Conservation (phyloP, 92 coral and sea anemone species). For the Phenganax marumi region DNA sequence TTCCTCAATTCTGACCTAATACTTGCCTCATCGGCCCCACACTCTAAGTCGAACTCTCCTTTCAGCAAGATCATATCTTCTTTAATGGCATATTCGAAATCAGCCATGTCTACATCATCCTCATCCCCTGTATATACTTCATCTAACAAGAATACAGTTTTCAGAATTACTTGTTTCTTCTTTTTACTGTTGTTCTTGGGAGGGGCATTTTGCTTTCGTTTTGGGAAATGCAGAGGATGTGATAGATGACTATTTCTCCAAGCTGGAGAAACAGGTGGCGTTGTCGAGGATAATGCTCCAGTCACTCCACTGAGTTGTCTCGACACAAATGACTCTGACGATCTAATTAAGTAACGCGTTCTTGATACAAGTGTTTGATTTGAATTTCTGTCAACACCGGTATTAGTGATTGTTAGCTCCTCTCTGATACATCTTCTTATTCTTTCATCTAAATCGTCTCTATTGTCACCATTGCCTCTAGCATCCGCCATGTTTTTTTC, state of each 20-base stretch:
- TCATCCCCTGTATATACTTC: constrained; percentile 8
- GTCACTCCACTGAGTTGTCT: constrained; percentile 16
- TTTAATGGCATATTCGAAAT: constrained; percentile 21
- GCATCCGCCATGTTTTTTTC: not conserved
- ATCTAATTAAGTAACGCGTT: constrained; percentile 14
- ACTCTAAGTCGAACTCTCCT: constrained; percentile 36
- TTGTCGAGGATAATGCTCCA: not conserved
- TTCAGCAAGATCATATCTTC: constrained; percentile 36
- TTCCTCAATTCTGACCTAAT: constrained; percentile 23
- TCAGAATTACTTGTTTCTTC: constrained; percentile 9
- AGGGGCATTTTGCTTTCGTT: constrained; percentile 23
- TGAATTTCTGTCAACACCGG: constrained; percentile 18
- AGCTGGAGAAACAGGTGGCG: constrained; percentile 9
- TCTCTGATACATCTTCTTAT: constrained; percentile 24
- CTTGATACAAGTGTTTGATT: constrained; percentile 28
- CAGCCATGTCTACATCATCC: not conserved
- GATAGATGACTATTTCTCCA: not conserved
- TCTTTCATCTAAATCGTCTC: constrained; percentile 5
- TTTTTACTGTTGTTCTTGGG: constrained; percentile 5
- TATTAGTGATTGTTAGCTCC: constrained; percentile 2
- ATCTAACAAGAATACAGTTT: constrained; percentile 30
- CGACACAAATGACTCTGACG: constrained; percentile 12
- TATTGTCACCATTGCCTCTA: not conserved
- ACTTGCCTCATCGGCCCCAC: constrained; percentile 36
- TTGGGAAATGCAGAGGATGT: constrained; percentile 11